Evolutionary conservation across 1,140 invertebrate genomes (phyloP).

Genomic region (Heliothis subflexa): DNA sequence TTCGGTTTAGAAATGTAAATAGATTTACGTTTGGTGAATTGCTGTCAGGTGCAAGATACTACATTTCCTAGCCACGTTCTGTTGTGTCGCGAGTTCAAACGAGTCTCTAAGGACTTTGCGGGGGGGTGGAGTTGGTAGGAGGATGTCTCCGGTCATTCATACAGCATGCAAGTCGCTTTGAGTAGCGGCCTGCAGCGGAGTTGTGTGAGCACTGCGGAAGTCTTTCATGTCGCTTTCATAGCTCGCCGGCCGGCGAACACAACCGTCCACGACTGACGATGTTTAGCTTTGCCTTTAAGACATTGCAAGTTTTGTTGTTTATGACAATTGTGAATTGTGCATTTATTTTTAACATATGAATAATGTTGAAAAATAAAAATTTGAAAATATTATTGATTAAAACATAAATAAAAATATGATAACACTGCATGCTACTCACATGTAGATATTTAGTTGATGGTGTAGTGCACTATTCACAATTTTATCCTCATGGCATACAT

Average conservation of each 20-base stretch:
- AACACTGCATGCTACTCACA: too few species aligned
- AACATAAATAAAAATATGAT: too few species aligned
- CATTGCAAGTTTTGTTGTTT: background rate
- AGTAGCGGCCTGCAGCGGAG: constrained; percentile 28
- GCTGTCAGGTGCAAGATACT: background rate
- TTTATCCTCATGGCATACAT: background rate
- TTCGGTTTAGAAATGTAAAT: background rate
- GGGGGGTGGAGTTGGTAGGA: background rate
- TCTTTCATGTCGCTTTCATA: constrained; percentile 48
- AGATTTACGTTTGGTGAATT: background rate
- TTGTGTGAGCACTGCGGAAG: constrained; percentile 24
- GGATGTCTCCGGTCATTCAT: constrained; percentile 44
- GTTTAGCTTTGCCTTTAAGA: constrained; percentile 38
- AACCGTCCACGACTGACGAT: constrained; percentile 23
- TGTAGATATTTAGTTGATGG: too few species aligned
- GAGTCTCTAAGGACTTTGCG: constrained; percentile 21
- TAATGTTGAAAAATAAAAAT: too few species aligned
- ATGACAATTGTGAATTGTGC: background rate
- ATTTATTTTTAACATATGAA: too few species aligned
- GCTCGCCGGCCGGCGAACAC: constrained; percentile 10
- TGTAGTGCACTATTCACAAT: constrained; percentile 11
- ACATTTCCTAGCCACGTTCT: background rate
- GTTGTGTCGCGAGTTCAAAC: constrained; percentile 18
- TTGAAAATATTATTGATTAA: constrained; percentile 4
- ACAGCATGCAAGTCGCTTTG: constrained; percentile 50